Percentiles rank a stretch among this genome's conserved stretches.
Conservation (phyloP, 1,140 invertebrate genomes). For the Zaprionus kolodkinae region DNA sequence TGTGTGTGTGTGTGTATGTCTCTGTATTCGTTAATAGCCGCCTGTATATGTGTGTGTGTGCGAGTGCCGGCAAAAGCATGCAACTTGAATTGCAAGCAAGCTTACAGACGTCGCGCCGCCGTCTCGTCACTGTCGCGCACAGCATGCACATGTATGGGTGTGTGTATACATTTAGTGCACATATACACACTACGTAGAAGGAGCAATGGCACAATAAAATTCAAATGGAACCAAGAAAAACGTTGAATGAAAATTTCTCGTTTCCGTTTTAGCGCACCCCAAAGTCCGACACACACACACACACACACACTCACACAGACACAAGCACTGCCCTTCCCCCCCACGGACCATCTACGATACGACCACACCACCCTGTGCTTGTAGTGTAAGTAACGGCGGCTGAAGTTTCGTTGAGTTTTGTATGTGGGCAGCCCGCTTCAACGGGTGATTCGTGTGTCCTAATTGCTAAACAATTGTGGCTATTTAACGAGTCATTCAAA, state of each 20-base stretch:
- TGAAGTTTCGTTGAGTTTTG: conserved; percentile 20
- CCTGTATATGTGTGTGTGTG: conserved; percentile 1
- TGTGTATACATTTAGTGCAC: background rate
- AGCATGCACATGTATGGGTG: conserved; percentile 15
- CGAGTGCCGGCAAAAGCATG: conserved; percentile 40
- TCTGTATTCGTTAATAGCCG: background rate
- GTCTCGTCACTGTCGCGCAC: conserved; percentile 40
- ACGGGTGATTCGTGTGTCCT: conserved; percentile 2
- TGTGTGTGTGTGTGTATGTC: conserved; percentile 2
- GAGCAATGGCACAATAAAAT: conserved; percentile 56
- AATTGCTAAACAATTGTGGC: conserved; percentile 45
- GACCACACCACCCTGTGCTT: background rate
- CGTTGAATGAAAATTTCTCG: conserved; percentile 54
- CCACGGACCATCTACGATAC: background rate
- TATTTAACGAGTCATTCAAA: conserved; percentile 41
- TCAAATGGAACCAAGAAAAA: conserved; percentile 53
- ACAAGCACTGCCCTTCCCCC: conserved; percentile 1
- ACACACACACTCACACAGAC: background rate
- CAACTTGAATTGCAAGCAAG: conserved; percentile 46
- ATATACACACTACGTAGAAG: conserved; percentile 28
- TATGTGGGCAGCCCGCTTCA: conserved; percentile 22
- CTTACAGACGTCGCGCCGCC: conserved; percentile 41
- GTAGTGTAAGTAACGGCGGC: conserved; percentile 1
- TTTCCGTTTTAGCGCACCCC: conserved; percentile 46
- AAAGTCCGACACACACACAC: background rate